Conservation (phyloP, 2,113 vertebrate genomes). For the Probosciger aterrimus region DNA sequence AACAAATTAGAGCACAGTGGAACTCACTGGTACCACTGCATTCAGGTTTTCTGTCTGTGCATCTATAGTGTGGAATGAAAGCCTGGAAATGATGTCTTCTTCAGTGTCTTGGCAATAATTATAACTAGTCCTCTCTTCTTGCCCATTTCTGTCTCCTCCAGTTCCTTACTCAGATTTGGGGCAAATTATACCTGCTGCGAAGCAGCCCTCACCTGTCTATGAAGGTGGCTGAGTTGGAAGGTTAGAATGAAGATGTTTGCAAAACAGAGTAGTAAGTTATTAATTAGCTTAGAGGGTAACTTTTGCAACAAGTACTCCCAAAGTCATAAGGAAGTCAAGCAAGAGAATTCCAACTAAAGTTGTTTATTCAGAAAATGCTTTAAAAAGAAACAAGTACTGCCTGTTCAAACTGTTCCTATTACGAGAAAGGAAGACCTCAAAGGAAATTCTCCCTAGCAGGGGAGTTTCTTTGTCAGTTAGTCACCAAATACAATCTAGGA, state of each 20-base stretch:
- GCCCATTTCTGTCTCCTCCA: neutral
- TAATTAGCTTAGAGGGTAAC: neutral
- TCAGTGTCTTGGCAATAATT: neutral
- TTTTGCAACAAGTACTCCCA: neutral
- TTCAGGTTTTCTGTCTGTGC: neutral
- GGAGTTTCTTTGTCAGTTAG: neutral
- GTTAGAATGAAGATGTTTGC: neutral
- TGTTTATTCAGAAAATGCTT: conserved; percentile 2
- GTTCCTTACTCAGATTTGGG: neutral
- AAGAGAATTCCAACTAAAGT: neutral
- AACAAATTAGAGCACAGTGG: neutral
- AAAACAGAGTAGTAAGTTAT: neutral
- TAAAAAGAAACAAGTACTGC: neutral
- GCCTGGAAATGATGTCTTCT: neutral
- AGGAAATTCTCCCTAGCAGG: neutral
- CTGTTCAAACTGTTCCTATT: neutral
- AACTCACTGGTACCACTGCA: neutral
- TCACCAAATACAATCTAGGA: neutral
- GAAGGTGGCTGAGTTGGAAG: neutral
- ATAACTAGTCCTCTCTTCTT: neutral
- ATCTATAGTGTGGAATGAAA: neutral
- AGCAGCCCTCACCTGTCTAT: neutral
- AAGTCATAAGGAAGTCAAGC: neutral
- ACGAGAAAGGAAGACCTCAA: neutral
- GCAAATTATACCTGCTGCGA: neutral